phyloP scores from a whole-genome alignment of 2,113 vertebrate species.

The Pontoporia blainvillei region DNA sequence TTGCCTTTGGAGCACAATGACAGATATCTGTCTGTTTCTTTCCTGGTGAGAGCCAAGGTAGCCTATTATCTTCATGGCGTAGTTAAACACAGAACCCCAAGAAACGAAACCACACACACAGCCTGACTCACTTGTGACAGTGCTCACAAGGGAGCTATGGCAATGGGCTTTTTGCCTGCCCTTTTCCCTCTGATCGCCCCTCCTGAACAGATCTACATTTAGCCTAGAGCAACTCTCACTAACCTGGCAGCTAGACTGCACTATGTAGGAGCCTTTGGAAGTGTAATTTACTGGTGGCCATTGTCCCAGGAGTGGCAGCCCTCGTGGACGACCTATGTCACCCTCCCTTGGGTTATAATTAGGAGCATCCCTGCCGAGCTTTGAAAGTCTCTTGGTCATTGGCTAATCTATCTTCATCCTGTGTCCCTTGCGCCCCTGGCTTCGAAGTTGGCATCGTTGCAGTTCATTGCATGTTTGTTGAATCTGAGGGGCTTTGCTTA shows the following conservation, averaged over 20 bases:
- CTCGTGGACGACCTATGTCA: rapidly evolving
- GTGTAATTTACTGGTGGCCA: neutral
- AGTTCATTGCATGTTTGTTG: neutral
- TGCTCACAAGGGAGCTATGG: neutral
- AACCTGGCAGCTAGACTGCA: rapidly evolving
- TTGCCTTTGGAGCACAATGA: neutral
- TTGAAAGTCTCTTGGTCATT: neutral
- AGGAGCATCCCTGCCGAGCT: neutral
- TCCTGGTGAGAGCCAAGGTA: neutral
- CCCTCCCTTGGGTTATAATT: neutral
- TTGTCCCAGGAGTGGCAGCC: neutral
- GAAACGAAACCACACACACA: neutral
- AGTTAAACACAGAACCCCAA: neutral
- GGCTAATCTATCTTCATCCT: neutral
- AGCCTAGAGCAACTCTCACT: neutral
- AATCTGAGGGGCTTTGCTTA: neutral
- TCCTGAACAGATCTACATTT: neutral
- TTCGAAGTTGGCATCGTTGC: rapidly evolving
- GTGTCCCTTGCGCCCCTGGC: neutral
- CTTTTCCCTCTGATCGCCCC: rapidly evolving
- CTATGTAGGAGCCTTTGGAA: neutral
- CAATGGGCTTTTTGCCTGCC: neutral
- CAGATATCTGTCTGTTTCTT: neutral
- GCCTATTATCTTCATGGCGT: neutral
- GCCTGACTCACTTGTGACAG: neutral